Conservation (phyloP, 2,888 invertebrate species). For the Rhodophaea formosa region DNA sequence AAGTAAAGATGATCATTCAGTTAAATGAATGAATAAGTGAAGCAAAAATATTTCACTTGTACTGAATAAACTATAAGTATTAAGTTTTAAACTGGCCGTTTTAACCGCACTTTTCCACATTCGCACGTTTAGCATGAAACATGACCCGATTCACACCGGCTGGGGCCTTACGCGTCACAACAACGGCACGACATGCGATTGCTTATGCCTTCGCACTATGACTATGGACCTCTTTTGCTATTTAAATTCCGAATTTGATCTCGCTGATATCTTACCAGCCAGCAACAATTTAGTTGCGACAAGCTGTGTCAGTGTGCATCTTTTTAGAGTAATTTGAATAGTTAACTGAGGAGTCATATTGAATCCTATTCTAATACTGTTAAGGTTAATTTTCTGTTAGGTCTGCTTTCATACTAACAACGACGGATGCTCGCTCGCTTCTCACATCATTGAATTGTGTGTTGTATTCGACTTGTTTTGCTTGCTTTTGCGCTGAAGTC, state of each 20-base stretch:
- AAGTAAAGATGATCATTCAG: neutral
- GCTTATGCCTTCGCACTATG: conserved; percentile 60
- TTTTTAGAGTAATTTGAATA: no score
- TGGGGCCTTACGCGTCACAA: conserved; percentile 42
- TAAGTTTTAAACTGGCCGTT: conserved; percentile 24
- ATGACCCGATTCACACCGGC: conserved; percentile 79
- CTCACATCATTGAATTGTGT: conserved; percentile 69
- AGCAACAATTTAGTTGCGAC: neutral
- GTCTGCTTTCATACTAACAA: conserved; percentile 69
- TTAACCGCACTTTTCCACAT: conserved; percentile 52
- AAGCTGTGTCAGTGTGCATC: no score
- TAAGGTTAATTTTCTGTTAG: conserved; percentile 61
- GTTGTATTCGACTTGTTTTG: conserved; percentile 73
- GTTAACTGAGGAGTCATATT: conserved; percentile 10
- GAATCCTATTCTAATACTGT: conserved; percentile 47
- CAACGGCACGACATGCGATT: conserved; percentile 41
- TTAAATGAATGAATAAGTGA: neutral
- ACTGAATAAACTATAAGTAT: neutral
- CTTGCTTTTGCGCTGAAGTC: conserved; percentile 65
- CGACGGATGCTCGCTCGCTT: conserved; percentile 65
- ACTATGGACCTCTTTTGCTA: neutral
- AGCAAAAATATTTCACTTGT: neutral
- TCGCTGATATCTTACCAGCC: neutral
- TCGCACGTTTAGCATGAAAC: conserved; percentile 63
- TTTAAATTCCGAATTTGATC: neutral